phyloP scores from a whole-genome alignment of 2,797 vertebrate genomes.

The Acanthurus lineatus region DNA sequence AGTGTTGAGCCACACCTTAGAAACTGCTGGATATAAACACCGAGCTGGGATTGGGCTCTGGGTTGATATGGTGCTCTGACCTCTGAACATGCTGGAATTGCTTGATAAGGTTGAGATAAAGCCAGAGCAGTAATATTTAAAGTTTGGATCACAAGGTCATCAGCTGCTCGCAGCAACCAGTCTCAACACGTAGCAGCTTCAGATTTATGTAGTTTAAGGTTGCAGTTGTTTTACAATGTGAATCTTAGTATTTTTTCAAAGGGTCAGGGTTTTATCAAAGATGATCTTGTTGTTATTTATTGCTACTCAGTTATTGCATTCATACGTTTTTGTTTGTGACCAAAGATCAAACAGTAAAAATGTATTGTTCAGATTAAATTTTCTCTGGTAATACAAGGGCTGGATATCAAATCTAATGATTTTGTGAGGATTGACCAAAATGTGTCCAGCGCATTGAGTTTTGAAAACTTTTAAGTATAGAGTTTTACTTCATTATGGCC shows the following conservation, averaged over 20 bases:
- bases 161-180: not conserved
- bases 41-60: constrained; percentile 23
- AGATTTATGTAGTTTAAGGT: not conserved
- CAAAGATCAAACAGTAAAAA: not conserved
- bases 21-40: constrained; percentile 50
- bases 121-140: not conserved
- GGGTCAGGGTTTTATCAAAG: not conserved
- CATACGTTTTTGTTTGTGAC: no score
- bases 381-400: not conserved
- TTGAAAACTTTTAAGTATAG: no score
- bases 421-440: not conserved
- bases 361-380: not conserved
- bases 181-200: not conserved
- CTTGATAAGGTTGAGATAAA: constrained; percentile 55
- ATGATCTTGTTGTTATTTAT: not conserved
- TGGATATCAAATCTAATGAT: not conserved
- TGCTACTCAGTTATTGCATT: not conserved
- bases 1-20: constrained; percentile 53
- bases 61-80: constrained; percentile 15
- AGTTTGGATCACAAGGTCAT: not conserved
- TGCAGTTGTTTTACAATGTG: constrained; percentile 1
- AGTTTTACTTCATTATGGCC: not conserved
- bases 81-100: constrained; percentile 35
- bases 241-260: not conserved
- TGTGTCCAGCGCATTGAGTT: not conserved